phyloP scores from a whole-genome alignment of 2,113 vertebrate species.

The Ellobius talpinus region DNA sequence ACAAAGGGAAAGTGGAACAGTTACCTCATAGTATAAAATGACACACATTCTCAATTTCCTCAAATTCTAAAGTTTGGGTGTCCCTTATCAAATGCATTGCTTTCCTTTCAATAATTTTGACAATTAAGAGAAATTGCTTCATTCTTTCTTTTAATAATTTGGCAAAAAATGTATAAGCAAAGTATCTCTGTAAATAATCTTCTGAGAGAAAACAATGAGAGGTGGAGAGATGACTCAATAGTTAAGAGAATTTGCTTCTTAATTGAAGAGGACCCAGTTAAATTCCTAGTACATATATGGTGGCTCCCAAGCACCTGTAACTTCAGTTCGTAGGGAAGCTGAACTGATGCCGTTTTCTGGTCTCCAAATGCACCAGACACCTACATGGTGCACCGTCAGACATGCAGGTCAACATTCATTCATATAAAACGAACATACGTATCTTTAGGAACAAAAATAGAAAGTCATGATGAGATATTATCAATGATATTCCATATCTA shows the following conservation, averaged over 20 bases:
- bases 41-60: background rate
- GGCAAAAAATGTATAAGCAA: background rate
- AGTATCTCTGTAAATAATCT: background rate
- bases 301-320: background rate
- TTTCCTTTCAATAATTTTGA: background rate
- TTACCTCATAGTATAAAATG: background rate
- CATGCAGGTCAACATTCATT: background rate
- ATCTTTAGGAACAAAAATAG: background rate
- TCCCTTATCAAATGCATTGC: background rate
- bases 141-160: background rate
- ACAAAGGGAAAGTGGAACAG: background rate
- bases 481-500: background rate
- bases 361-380: background rate
- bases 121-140: background rate
- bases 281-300: background rate
- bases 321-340: background rate
- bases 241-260: background rate
- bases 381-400: too few relatives aligned
- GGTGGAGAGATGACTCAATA: background rate
- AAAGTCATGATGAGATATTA: too few relatives aligned
- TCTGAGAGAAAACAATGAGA: background rate
- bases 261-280: background rate
- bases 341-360: background rate
- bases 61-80: background rate
- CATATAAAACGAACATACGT: background rate